Conservation (phyloP, 2,113 vertebrate genomes). For the Rissa tridactyla region DNA sequence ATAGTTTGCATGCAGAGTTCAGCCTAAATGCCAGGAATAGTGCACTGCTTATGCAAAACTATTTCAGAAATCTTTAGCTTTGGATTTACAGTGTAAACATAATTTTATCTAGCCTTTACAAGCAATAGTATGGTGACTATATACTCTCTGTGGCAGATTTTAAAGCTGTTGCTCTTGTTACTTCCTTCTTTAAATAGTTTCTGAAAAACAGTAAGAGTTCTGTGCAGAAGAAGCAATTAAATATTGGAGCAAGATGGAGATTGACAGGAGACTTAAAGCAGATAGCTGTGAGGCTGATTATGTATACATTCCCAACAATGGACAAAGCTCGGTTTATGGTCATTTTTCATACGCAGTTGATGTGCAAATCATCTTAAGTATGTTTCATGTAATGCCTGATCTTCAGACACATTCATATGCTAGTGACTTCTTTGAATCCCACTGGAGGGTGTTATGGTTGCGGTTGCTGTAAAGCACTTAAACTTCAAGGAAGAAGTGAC, state of each 20-base stretch:
- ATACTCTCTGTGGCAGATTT: not conserved
- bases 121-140: not conserved
- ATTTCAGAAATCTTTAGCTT: not conserved
- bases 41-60: not conserved
- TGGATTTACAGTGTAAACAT: not conserved
- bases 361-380: conserved; percentile 15
- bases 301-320: not conserved
- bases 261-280: not conserved
- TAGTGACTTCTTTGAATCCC: conserved; percentile 4
- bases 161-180: not conserved
- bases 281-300: not conserved
- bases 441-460: not conserved
- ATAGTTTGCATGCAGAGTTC: not conserved
- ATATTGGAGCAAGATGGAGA: not conserved
- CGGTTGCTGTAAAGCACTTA: conserved; percentile 25
- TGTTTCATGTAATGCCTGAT: not conserved
- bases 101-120: not conserved
- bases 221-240: not conserved
- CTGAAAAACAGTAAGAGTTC: not conserved
- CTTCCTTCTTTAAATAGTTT: not conserved
- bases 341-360: not conserved
- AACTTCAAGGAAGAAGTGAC: not conserved
- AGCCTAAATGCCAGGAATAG: not conserved
- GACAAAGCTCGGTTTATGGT: not conserved
- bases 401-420: not conserved